Percentiles rank a stretch among this genome's conserved stretches.
Evolutionary conservation across 2,113 vertebrate species (phyloP).

Genomic region (Brachirus orientalis): DNA sequence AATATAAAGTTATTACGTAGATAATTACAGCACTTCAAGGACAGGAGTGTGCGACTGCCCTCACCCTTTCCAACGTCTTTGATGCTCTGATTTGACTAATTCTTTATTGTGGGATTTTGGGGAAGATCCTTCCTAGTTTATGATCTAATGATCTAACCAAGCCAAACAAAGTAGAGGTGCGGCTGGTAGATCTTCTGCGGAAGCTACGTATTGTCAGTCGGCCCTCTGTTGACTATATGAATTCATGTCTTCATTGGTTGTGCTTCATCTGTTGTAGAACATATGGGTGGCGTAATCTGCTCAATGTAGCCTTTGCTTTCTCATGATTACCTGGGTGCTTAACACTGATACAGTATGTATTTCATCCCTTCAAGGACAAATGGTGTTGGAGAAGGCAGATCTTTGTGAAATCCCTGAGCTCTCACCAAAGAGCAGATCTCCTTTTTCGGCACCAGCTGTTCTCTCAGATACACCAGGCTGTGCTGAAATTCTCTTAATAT

Average conservation of each 20-base stretch:
- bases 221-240: slow-evolving; percentile 42
- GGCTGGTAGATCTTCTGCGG: slow-evolving; percentile 47
- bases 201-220: slow-evolving; percentile 60
- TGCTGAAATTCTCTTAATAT: slow-evolving; percentile 98
- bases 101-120: slow-evolving; percentile 46
- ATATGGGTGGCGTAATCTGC: slow-evolving; percentile 60
- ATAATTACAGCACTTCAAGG: slow-evolving; percentile 28
- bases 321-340: slow-evolving; percentile 70
- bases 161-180: slow-evolving; percentile 52
- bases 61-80: slow-evolving; percentile 43
- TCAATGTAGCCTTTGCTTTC: slow-evolving; percentile 71
- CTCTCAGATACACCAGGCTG: slow-evolving; percentile 94
- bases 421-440: slow-evolving; percentile 89
- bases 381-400: slow-evolving; percentile 87
- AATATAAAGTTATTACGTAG: slow-evolving; percentile 22
- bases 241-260: slow-evolving; percentile 51
- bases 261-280: slow-evolving; percentile 29
- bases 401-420: slow-evolving; percentile 91
- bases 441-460: slow-evolving; percentile 98
- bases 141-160: slow-evolving; percentile 61
- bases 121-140: slow-evolving; percentile 47
- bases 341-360: slow-evolving; percentile 61
- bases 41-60: slow-evolving; percentile 13
- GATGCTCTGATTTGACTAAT: slow-evolving; percentile 37
- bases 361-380: slow-evolving; percentile 91